Evolutionary conservation across 2,888 invertebrate species (phyloP), one percentile per base, ranked within the genome.

Genomic region (Drosophila neutralis): DNA sequence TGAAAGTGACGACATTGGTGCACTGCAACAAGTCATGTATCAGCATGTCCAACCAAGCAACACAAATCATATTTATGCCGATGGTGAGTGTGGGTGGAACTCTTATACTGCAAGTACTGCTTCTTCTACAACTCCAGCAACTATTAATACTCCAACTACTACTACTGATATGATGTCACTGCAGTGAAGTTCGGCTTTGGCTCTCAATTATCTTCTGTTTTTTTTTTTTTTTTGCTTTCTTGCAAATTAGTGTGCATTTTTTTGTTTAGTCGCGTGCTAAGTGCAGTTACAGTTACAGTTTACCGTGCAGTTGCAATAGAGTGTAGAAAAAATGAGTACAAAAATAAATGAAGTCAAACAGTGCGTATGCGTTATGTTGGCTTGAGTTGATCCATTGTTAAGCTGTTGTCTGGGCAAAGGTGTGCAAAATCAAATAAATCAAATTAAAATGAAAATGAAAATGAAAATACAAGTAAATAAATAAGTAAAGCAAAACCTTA

Each of bases 41-140:
- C 93, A 93, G 92, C 93, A 93, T 93, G 93, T 91, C 92, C 92
- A 92, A 92, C 91, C 93, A 91, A 93, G 91, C 92, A 91, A 92
- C 92, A 92, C 93, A 93, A 90, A 91, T 91, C 86, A 92, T 91
- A 91, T 92, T 91, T 86, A 91, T 91, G 90, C 91, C 90, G 92
- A 93, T 86, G 93, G 93, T 93, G 91, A 93, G 93, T 90, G 49
- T 15, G 35, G 31, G 15, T 27, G 10, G 4, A 42, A 52, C 62
- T 45, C 21, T 52, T 36, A 42, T 42, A 36, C 21, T 33, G 24
- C n/a, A 35, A 45, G 15, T 49, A 49, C 49, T 49, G 27, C 27
- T 3, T 18, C 49, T 49, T 8, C 11, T 29, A 31, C 18, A 29
- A 33, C 33, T 33, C 11, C 33, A 33, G 33, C 33, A 33, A 33